A percentile compares a stretch with the other conserved stretches of the same genome.
Conservation (phyloP, 2,113 vertebrate genomes). For the Amazona guildingii region DNA sequence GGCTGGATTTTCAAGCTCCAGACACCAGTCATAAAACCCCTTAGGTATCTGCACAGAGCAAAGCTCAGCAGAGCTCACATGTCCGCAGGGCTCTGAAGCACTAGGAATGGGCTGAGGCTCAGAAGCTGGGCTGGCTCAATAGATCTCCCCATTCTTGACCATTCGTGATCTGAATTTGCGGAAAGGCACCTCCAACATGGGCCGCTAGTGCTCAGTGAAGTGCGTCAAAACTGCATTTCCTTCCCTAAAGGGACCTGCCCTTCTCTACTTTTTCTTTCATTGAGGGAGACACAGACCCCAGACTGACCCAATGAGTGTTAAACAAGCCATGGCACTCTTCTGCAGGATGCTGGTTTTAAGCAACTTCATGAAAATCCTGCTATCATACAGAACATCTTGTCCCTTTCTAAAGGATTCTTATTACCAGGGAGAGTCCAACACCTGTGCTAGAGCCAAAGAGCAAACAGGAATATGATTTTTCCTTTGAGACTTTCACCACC, state of each 20-base stretch:
- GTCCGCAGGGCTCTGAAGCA: fast-evolving
- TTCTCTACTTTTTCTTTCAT: neutral
- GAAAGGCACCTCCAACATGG: neutral
- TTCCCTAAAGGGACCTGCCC: neutral
- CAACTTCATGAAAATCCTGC: neutral
- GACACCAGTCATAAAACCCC: neutral
- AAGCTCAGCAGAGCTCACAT: neutral
- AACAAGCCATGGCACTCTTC: neutral
- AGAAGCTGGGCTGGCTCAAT: neutral
- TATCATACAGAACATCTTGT: neutral
- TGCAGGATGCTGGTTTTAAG: neutral
- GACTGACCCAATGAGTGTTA: neutral
- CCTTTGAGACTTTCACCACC: neutral
- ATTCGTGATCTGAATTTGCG: neutral
- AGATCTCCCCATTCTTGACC: neutral
- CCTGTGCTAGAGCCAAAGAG: neutral
- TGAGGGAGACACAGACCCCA: neutral
- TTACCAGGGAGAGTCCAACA: neutral
- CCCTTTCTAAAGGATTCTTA: neutral
- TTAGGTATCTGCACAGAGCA: fast-evolving
- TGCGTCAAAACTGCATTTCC: neutral
- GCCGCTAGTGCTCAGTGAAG: fast-evolving
- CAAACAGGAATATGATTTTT: neutral
- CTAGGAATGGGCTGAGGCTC: neutral
- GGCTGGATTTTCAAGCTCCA: neutral